phyloP scores from a whole-genome alignment of 1,140 invertebrate genomes.

The Drosophila takahashii region DNA sequence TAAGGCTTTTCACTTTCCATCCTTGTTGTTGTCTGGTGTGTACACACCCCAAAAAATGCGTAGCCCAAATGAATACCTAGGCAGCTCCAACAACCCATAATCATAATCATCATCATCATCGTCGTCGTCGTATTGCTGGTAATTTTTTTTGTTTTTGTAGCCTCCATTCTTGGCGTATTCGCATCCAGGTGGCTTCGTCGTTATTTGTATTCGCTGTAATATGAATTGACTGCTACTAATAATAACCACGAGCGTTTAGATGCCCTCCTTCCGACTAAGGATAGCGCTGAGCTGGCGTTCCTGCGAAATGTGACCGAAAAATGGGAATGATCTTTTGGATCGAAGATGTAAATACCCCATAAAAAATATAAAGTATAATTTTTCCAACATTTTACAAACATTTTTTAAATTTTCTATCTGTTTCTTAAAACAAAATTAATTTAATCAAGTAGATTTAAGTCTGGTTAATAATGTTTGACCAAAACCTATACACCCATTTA shows the following conservation, averaged over 20 bases:
- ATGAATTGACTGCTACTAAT: conserved; percentile 77
- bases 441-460: background rate
- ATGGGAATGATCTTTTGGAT: background rate
- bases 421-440: background rate
- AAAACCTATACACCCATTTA: background rate
- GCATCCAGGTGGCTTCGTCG: conserved; percentile 51
- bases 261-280: conserved; percentile 22
- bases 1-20: conserved; percentile 76
- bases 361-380: background rate
- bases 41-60: conserved; percentile 68
- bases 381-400: no score
- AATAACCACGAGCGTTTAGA: conserved; percentile 71
- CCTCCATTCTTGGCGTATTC: conserved; percentile 10
- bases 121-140: background rate
- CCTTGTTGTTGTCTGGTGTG: conserved; percentile 42
- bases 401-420: no score
- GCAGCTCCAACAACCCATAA: conserved; percentile 70
- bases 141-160: background rate
- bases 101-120: conserved; percentile 69
- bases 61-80: conserved; percentile 77
- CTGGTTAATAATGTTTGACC: no score
- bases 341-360: background rate
- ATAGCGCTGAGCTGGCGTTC: conserved; percentile 18
- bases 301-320: conserved; percentile 40
- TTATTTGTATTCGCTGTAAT: conserved; percentile 78